Conservation (phyloP, 2,888 invertebrate genomes). For the Hydriomena furcata region DNA sequence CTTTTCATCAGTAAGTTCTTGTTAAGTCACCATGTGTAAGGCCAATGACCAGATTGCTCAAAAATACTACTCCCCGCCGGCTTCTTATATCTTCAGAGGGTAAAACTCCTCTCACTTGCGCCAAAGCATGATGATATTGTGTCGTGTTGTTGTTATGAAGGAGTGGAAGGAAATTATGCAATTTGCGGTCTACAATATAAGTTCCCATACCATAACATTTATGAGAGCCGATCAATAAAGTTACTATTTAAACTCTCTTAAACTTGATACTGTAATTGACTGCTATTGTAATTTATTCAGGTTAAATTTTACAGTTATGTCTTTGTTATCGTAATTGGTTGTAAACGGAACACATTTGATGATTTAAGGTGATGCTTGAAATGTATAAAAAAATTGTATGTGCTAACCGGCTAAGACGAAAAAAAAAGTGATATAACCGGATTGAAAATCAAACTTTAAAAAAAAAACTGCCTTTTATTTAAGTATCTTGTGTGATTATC, state of each 20-base stretch:
- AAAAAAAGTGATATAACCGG: too few relatives aligned
- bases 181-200: conserved; percentile 61
- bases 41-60: too few relatives aligned
- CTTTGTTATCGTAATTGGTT: conserved; percentile 17
- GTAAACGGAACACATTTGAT: background rate
- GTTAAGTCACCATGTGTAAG: too few relatives aligned
- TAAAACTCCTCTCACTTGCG: conserved; percentile 33
- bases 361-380: too few relatives aligned
- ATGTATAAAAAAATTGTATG: too few relatives aligned
- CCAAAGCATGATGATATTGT: conserved; percentile 53
- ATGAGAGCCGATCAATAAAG: conserved; percentile 3
- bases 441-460: too few relatives aligned
- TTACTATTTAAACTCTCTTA: background rate
- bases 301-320: conserved; percentile 2
- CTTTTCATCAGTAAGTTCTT: too few relatives aligned
- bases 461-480: too few relatives aligned
- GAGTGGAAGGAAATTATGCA: conserved; percentile 69
- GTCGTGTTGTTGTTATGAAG: conserved; percentile 71
- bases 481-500: too few relatives aligned
- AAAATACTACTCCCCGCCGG: too few relatives aligned
- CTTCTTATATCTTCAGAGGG: background rate
- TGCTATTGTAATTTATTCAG: conserved; percentile 11
- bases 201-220: conserved; percentile 25
- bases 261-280: background rate
- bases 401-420: too few relatives aligned